phyloP scores from a whole-genome alignment of 2,888 invertebrate species.

The Drosophila demipolita region DNA sequence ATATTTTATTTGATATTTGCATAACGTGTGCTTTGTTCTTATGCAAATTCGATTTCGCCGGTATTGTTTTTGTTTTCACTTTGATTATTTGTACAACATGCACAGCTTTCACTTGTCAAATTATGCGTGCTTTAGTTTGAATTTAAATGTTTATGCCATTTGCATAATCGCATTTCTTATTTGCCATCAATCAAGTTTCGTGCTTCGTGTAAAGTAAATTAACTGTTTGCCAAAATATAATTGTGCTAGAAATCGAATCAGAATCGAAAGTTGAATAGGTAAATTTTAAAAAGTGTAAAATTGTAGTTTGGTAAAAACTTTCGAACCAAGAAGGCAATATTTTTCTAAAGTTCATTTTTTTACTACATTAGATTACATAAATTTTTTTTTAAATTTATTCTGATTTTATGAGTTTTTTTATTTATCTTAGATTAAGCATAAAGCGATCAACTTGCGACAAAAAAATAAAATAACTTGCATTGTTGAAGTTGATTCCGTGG shows the following conservation, averaged over 20 bases:
- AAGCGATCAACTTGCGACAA: no score
- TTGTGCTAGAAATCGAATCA: slow-evolving; percentile 32
- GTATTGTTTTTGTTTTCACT: slow-evolving; percentile 6
- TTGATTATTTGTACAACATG: slow-evolving; percentile 12
- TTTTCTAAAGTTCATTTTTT: no score
- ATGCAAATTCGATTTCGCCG: slow-evolving; percentile 11
- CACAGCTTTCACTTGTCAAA: slow-evolving; percentile 24
- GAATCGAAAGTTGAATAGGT: slow-evolving; percentile 6
- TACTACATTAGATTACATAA: no score
- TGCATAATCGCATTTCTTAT: slow-evolving; percentile 13
- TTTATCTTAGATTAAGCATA: no score
- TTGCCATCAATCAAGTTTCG: slow-evolving; percentile 1
- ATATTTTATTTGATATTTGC: slow-evolving; percentile 29
- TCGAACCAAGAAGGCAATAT: no score
- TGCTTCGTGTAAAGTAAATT: slow-evolving; percentile 2
- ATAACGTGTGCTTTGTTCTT: slow-evolving; percentile 27
- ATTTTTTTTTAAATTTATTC: no score
- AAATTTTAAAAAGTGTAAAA: slow-evolving; percentile 10
- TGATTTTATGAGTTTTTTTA: no score
- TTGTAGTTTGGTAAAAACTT: no score
- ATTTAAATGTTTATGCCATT: slow-evolving; percentile 57
- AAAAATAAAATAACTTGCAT: no score
- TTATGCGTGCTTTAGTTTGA: slow-evolving; percentile 44
- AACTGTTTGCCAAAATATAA: slow-evolving; percentile 32
- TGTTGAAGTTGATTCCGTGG: no score